Evolutionary conservation across 2,113 vertebrate species (phyloP), one percentile per base, ranked within the genome.

Genomic region (Nymphicus hollandicus): DNA sequence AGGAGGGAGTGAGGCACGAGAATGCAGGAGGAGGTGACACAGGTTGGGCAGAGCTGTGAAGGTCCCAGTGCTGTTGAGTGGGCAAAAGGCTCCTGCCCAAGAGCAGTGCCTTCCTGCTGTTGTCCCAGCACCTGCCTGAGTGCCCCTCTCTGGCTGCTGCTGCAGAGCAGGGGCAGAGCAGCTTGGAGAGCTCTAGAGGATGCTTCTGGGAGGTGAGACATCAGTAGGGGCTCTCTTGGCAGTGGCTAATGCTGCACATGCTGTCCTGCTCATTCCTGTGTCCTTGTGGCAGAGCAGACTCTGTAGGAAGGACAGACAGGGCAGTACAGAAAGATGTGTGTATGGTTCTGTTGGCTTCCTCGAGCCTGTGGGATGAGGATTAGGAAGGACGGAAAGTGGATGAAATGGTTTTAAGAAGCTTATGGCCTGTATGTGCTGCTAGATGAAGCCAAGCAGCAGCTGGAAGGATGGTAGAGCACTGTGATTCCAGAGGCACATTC

Each of bases 211-310:
- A 66, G 0, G 13, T 58, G 35, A 46, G 71, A 65, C 64, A 28
- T 28, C 41, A 72, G 17, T 4, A 14, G 29, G n/a, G 31, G 24
- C 61, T 81, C 20, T 66, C 17, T 14, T 43, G 82, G 81, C 68
- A 71, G 50, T 2, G 25, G 60, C 31, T 84, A 15, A 1, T 0
- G 3, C 49, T 61, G 84, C 55, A 24, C 58, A 25, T 0, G 1
- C 69, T 88, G 83, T 77, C 77, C 76, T 78, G 80, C 76, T 78
- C 1, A 0, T 41, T 60, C 35, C 55, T 65, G 81, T 63, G 77
- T 71, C 69, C 72, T 43, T 39, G 60, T 70, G 82, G n/a, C 76
- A 27, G 88, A 68, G 88, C 68, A 73, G 88, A 74, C 74, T 72
- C 60, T 79, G 85, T 35, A 50, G 89, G 2, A 17, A 41, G 92